Base-by-base conservation (phyloP, 1,140 invertebrate species). In the Tetragonula clypearis region DNA sequence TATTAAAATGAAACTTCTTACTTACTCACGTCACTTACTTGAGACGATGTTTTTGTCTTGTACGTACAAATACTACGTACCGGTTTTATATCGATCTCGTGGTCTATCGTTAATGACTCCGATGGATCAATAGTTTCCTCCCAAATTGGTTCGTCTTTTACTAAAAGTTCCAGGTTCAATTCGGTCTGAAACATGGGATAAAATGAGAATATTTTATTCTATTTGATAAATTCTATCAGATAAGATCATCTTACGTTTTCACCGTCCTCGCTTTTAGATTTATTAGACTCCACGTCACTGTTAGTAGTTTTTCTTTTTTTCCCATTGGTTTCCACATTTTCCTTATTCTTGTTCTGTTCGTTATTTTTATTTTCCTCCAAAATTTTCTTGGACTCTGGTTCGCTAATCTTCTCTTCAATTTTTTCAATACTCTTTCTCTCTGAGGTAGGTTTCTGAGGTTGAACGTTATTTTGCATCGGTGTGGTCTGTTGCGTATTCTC, bases 81-180 rank as follows among this genome's bases (percentile, higher is more conserved):
- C 14, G 95, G 95, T 91, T 95, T 95, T 62, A 95, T 95, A 89
- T 95, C 95, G 69, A 95, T 95, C 77, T 95, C 94, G 60, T 95
- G 94, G 84, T 95, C 94, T 91, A 94, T 94, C 88, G 94, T 94
- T 53, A 95, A 78, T 1, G 95, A 93, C 85, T 95, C 95, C 9
- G 94, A 93, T 21, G 94, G 94, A 89, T 95, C 95, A 30, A 94
- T 94, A 71, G 93, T 95, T 19, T 96, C 96, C 56, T 97, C 96
- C 96, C 97, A 96, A 26, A 96, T 94, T 26, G 97, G 97, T 90
- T 97, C 97, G 83, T 96, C 96, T 91, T 97, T 97, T 0, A 97
- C 95, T 78, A 96, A 88, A 12, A 96, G 90, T 79, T 96, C 96
- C 75, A 95, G 87, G 90, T 94, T 95, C 55, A 95, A 73, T 85